Evolutionary conservation across 2,797 vertebrate genomes (phyloP), one percentile per base, ranked within the genome.

Genomic region (Cercopithecus petaurista): DNA sequence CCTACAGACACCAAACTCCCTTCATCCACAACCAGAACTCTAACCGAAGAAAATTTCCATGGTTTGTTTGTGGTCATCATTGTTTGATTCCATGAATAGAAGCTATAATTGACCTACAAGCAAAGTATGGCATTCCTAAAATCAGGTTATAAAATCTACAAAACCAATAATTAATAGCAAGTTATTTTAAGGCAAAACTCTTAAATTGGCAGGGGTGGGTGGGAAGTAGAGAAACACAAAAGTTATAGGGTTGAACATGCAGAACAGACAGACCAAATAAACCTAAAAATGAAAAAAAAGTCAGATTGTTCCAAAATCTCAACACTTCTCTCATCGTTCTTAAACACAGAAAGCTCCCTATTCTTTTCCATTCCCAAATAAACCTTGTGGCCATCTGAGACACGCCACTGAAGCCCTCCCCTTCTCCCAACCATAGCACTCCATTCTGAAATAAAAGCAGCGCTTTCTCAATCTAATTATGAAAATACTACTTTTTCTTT

Each of bases 1-100:
- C 92, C 95, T 33, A 99, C 99, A 82, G 98, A 99, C 67, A 99
- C 99, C 98, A 99, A 98, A 93, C 99, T 99, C 93, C 99, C 99
- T 98, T 99, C 99, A 95, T 99, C 99, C 96, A 99, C 99, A 97
- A 99, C 98, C 96, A 99, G 98, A 97, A 99, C 97, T 0, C 98
- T 98, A 75, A 99, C 99, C 0, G 95, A 43, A 83, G 98, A 98
- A 98, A 99, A 99, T 88, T 98, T 99, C 99, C 99, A 99, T 0
- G 98, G 95, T 46, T 0, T 28, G 5, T 75, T 1, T 21, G 93
- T 76, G n/a, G 41, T 26, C 1, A 0, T 2, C 22, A 1, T 21
- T 8, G 12, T 85, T 76, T 98, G 98, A 41, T 92, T 70, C 98
- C 98, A 98, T 0, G 39, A 80, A 94, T 98, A 99, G 98, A 98